These are phyloP conservation scores for Brenthis daphne DNA, from an alignment of 2,888 invertebrate species.

Conservation along the genomic window DNA sequence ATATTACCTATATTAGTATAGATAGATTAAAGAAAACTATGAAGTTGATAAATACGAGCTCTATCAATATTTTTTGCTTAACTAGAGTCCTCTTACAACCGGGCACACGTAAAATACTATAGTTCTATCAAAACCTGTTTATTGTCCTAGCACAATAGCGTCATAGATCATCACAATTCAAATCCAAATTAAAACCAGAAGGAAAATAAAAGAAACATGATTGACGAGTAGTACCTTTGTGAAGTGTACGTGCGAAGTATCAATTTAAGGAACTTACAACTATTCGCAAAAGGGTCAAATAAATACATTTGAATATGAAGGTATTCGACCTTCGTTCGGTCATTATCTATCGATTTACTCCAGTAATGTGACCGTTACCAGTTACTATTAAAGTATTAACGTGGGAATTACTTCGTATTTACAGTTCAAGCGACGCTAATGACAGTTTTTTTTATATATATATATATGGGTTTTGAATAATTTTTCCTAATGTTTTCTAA, in stretches of 20 bases:
- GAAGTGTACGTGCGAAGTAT: constrained; percentile 56
- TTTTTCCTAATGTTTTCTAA: not conserved
- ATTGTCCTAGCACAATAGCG: constrained; percentile 21
- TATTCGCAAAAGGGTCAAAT: constrained; percentile 47
- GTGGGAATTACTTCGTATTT: constrained; percentile 37
- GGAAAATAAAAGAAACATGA: constrained; percentile 48
- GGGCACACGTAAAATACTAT: not conserved
- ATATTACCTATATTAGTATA: no score
- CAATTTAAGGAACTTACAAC: constrained; percentile 55
- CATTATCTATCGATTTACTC: constrained; percentile 43
- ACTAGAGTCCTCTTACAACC: no score
- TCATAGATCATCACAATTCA: constrained; percentile 52
- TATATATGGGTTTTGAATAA: not conserved
- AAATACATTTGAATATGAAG: constrained; percentile 39
- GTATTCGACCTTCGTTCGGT: constrained; percentile 27
- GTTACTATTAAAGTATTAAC: constrained; percentile 38
- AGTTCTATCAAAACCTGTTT: constrained; percentile 3
- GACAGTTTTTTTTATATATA: constrained; percentile 3
- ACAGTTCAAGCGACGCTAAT: constrained; percentile 8
- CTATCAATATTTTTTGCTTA: no score
- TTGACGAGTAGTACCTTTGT: constrained; percentile 73
- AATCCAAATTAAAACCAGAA: constrained; percentile 49
- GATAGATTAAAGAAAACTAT: no score
- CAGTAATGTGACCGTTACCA: constrained; percentile 39
- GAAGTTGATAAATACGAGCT: no score